These are phyloP conservation scores for Caenorhabditis plicata DNA, from an alignment of 2,888 invertebrate species.

Conservation along the genomic window DNA sequence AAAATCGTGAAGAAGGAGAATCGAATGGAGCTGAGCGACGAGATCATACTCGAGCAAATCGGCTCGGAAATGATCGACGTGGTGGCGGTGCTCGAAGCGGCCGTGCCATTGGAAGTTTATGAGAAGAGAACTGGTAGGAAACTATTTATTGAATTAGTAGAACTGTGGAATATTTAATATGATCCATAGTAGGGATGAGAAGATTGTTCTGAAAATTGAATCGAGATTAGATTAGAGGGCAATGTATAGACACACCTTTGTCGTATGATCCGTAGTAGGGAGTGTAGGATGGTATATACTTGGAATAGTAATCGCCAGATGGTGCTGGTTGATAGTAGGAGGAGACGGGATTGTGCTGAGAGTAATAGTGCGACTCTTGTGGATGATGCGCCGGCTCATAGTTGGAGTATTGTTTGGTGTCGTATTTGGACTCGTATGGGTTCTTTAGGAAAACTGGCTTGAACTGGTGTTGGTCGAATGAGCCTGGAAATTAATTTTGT, in stretches of 20 bases:
- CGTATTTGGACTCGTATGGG: conserved; percentile 25
- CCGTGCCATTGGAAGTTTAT: background rate
- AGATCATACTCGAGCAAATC: too few relatives aligned
- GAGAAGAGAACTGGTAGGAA: background rate
- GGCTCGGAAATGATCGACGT: too few relatives aligned
- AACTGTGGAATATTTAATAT: conserved; percentile 4
- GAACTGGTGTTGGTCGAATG: too few relatives aligned
- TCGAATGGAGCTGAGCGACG: too few relatives aligned
- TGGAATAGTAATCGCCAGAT: conserved; percentile 23
- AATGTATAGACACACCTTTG: conserved; percentile 20
- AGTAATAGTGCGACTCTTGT: background rate
- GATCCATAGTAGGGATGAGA: conserved; percentile 17
- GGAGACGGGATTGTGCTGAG: too few relatives aligned
- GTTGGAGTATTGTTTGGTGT: conserved; percentile 13
- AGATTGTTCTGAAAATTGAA: conserved; percentile 3
- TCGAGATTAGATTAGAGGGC: conserved; percentile 2
- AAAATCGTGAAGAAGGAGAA: too few relatives aligned
- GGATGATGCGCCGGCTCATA: background rate
- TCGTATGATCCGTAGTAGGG: conserved; percentile 24
- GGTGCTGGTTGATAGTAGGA: too few relatives aligned
- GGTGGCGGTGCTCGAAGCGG: too few relatives aligned
- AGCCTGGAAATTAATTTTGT: too few relatives aligned
- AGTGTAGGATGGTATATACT: conserved; percentile 21
- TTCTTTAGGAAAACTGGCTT: conserved; percentile 25
- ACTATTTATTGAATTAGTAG: background rate